phyloP scores from a whole-genome alignment of 2,113 vertebrate genomes.

The Ameiurus melas region DNA sequence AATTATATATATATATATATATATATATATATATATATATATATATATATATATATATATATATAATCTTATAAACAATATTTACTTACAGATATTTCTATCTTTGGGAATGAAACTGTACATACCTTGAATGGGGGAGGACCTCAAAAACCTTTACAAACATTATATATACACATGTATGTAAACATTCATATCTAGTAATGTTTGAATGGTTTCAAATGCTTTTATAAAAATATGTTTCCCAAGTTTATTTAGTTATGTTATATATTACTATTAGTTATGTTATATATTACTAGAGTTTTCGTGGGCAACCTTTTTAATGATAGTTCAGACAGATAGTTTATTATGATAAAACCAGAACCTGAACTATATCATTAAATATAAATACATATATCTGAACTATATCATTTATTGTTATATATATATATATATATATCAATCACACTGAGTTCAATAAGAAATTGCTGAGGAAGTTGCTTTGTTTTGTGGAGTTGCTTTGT shows the following conservation, averaged over 20 bases:
- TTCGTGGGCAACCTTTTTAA: neutral
- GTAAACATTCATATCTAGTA: neutral
- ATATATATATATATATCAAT: no score
- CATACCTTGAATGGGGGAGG: neutral
- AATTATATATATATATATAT: neutral
- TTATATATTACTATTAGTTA: neutral
- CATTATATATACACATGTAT: neutral
- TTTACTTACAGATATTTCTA: neutral
- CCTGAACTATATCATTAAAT: no score
- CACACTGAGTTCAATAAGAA: neutral
- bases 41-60: no score
- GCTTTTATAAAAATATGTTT: neutral
- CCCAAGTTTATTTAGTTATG: neutral
- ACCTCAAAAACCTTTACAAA: neutral
- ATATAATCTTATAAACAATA: no score
- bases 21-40: no score
- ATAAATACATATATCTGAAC: no score
- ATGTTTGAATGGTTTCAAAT: neutral
- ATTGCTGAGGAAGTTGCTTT: slow-evolving; percentile 7
- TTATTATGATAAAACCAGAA: no score
- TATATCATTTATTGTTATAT: no score
- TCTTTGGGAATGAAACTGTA: neutral
- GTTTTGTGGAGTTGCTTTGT: neutral
- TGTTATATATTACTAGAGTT: neutral
- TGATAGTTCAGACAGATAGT: neutral